Evolutionary conservation across 1,140 invertebrate genomes (phyloP), one percentile per base, ranked within the genome.

Genomic region (Bathynomus jamesi): DNA sequence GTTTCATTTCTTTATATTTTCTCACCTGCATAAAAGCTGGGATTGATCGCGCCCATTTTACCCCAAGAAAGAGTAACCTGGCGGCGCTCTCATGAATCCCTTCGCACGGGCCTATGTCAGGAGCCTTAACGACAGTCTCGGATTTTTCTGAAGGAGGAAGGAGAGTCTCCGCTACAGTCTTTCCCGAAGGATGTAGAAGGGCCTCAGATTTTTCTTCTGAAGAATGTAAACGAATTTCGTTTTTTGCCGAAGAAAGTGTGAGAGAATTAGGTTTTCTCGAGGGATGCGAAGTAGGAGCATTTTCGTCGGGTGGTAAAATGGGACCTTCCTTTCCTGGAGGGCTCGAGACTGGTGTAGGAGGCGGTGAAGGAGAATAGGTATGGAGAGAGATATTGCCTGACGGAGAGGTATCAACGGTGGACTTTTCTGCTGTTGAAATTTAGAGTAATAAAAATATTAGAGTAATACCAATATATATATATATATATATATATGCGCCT

Each of bases 11-110:
- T n/a, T n/a, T n/a, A n/a, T n/a, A 29, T 24, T 67, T 77, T 69
- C 72, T 81, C 75, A 88, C 87, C 80, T 91, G 88, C 31, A 87
- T 79, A 79, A 91, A 92, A 0, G 89, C 88, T 0, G 89, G 87
- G 61, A 93, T 89, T 66, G 87, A 88, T 75, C 88, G 85, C 0
- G 90, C 87, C 89, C 91, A 92, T 79, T 90, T 89, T 4, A 94
- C 86, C 0, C 88, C 85, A 0, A 90, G 80, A 78, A 91, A 89
- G 8, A 94, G 82, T n/a, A 94, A 80, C 79, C 90, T 91, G 0
- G 90, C 89, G 2, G 90, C 88, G 2, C 87, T 88, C 79, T 91
- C 89, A 78, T 90, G 40, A 53, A 53, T 53, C 2, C 13, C 40
- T 21, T 53, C 40, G 21, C 40, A 53, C 5, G 40, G 40, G 21